These are phyloP conservation scores for Pristionchus arcanus DNA, from an alignment of 2,888 invertebrate genomes.

Conservation along the genomic window DNA sequence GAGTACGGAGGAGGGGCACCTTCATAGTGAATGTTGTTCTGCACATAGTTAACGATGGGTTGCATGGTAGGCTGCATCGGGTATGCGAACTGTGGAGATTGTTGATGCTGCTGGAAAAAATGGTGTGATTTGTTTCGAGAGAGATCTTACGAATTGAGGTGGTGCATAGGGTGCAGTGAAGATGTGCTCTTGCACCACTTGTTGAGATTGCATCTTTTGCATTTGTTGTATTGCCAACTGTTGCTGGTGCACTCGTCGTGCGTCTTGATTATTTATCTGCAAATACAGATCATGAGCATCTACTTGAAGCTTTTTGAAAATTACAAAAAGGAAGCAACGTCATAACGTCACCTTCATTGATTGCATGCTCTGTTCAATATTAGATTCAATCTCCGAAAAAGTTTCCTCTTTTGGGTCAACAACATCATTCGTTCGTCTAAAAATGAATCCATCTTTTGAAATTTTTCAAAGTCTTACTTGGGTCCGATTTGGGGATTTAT, in stretches of 20 bases:
- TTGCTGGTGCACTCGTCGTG: neutral
- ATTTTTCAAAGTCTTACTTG: neutral
- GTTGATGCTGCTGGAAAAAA: neutral
- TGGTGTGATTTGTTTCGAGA: neutral
- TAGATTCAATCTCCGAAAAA: neutral
- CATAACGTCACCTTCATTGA: neutral
- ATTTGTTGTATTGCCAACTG: neutral
- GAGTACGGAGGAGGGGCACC: neutral
- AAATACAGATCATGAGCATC: neutral
- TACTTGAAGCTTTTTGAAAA: neutral
- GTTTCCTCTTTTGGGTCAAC: neutral
- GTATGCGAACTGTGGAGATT: neutral
- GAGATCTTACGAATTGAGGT: neutral
- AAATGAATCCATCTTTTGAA: neutral
- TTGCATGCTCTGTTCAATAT: neutral
- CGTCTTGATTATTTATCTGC: neutral
- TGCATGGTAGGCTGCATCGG: neutral
- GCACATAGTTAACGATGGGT: neutral
- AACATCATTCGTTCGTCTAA: neutral
- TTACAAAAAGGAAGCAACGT: neutral
- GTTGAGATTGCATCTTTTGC: neutral
- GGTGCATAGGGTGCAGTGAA: neutral
- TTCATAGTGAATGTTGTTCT: neutral
- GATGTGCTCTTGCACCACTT: neutral
- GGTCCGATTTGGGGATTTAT: slow-evolving; percentile 23